Percentiles rank a stretch among this genome's conserved stretches.
These are phyloP conservation scores for Scaptomyza flava DNA, from an alignment of 2,888 invertebrate species.

Conservation along the genomic window DNA sequence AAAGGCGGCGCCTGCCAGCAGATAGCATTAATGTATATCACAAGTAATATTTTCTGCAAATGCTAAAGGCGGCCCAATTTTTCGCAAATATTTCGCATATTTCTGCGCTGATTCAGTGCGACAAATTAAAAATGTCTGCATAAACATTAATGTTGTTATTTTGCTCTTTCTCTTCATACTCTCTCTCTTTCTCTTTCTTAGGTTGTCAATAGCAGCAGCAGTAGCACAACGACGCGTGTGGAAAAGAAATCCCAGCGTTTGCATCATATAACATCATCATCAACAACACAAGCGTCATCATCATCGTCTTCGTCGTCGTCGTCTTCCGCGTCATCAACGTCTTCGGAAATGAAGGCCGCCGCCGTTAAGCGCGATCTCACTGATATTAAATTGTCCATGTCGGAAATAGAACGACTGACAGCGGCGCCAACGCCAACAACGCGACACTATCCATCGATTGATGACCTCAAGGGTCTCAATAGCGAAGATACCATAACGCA, in stretches of 20 bases:
- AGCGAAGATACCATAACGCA: slow-evolving; percentile 81
- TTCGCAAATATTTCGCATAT: slow-evolving; percentile 39
- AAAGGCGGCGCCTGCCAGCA: slow-evolving; percentile 52
- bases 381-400: slow-evolving; percentile 90
- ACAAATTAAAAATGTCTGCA: neutral
- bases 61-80: slow-evolving; percentile 2
- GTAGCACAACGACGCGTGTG: slow-evolving; percentile 84
- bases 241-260: slow-evolving; percentile 84
- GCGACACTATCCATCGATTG: slow-evolving; percentile 76
- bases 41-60: slow-evolving; percentile 18
- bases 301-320: slow-evolving; percentile 84
- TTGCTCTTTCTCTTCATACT: slow-evolving; percentile 2
- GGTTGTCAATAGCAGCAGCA: slow-evolving; percentile 85
- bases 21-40: slow-evolving; percentile 44
- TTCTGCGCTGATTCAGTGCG: slow-evolving; percentile 32
- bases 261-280: slow-evolving; percentile 83
- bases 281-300: slow-evolving; percentile 83
- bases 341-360: slow-evolving; percentile 92
- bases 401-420: slow-evolving; percentile 87
- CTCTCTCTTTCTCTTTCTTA: slow-evolving; percentile 40
- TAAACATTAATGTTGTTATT: slow-evolving; percentile 13
- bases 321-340: slow-evolving; percentile 84
- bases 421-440: slow-evolving; percentile 33
- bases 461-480: slow-evolving; percentile 81
- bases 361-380: slow-evolving; percentile 92